These are phyloP conservation scores for Sycophaga agraensis DNA, from an alignment of 1,140 invertebrate species.

Conservation along the genomic window DNA sequence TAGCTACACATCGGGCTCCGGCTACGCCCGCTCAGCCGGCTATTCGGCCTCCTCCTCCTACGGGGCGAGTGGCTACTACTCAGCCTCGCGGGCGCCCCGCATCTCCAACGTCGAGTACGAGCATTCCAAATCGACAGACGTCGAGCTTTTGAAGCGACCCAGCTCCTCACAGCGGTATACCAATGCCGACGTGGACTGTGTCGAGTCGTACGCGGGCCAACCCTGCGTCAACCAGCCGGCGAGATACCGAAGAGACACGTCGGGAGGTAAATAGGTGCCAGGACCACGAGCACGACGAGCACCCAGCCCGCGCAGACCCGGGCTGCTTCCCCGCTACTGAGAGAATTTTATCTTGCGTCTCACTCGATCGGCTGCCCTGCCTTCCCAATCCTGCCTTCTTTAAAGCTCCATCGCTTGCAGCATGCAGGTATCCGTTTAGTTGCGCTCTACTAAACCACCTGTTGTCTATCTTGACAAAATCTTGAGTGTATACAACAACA, in stretches of 20 bases:
- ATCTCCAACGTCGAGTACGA: slow-evolving; percentile 20
- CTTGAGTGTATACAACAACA: no score
- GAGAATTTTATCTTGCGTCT: no score
- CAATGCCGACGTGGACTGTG: slow-evolving; percentile 13
- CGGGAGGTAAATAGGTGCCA: slow-evolving; percentile 27
- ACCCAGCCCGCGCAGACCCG: neutral
- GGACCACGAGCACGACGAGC: no score
- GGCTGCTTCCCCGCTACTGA: neutral
- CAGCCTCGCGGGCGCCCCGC: neutral
- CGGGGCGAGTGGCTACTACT: neutral
- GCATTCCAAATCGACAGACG: slow-evolving; percentile 2
- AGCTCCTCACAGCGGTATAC: neutral
- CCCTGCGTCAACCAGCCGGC: neutral
- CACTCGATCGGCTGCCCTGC: no score
- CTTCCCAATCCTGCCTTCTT: no score
- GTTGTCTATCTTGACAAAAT: no score
- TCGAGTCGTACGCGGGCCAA: slow-evolving; percentile 15
- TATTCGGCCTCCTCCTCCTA: slow-evolving; percentile 4
- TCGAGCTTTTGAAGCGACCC: slow-evolving; percentile 9
- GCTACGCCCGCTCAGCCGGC: neutral
- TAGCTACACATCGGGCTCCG: neutral
- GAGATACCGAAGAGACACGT: slow-evolving; percentile 4
- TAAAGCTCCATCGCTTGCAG: no score
- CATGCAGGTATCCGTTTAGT: no score
- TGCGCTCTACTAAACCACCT: no score